phyloP scores from a whole-genome alignment of 2,113 vertebrate genomes.

The Saccopteryx bilineata region DNA sequence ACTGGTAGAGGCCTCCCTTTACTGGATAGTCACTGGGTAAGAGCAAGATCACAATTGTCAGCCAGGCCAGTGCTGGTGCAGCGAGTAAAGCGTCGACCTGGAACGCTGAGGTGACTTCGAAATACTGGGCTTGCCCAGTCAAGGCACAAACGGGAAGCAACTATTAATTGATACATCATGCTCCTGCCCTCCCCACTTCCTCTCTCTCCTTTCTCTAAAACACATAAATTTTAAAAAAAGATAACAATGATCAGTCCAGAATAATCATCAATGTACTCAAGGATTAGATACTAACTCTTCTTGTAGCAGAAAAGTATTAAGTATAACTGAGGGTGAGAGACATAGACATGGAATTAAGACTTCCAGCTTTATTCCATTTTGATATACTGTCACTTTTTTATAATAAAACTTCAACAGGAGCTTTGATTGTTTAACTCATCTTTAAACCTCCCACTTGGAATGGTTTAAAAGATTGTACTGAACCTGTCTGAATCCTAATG shows the following conservation, averaged over 20 bases:
- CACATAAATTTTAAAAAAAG: not conserved
- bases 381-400: not conserved
- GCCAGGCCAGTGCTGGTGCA: no score
- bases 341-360: conserved; percentile 19
- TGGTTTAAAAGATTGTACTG: not conserved
- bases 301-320: not conserved
- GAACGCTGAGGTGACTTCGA: no score
- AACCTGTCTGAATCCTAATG: not conserved
- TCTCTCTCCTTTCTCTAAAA: no score
- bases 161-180: no score
- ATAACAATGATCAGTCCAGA: not conserved
- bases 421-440: conserved; percentile 14
- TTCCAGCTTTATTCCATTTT: not conserved
- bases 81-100: no score
- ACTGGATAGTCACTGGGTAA: not conserved
- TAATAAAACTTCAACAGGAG: not conserved
- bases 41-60: not conserved
- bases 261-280: not conserved
- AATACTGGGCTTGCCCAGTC: no score
- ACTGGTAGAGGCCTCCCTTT: not conserved
- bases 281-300: not conserved
- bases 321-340: not conserved
- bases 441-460: not conserved
- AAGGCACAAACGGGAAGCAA: no score
- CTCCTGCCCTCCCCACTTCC: no score